Conservation (phyloP, 2,113 vertebrate genomes). For the Tylochromis polylepis region DNA sequence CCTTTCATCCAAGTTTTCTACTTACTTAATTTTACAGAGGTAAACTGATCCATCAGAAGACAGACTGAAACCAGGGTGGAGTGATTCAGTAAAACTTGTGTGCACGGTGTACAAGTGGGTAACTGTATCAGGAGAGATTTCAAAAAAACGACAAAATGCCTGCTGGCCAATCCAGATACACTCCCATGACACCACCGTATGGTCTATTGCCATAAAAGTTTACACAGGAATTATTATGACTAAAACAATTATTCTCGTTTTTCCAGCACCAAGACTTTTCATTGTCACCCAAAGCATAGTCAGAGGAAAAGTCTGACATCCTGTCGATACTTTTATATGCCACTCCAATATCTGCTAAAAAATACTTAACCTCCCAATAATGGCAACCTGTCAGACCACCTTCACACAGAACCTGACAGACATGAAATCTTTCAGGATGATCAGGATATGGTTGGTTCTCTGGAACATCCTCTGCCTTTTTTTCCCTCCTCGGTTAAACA, state of each 20-base stretch:
- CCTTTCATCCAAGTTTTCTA: neutral
- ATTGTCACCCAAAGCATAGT: neutral
- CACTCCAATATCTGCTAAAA: neutral
- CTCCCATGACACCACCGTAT: neutral
- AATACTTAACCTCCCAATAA: constrained; percentile 13
- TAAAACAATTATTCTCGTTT: fast-evolving
- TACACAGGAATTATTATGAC: neutral
- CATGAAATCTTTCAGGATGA: neutral
- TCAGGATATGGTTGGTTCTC: neutral
- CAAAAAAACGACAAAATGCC: constrained; percentile 23
- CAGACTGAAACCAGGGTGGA: neutral
- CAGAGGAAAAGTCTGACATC: fast-evolving
- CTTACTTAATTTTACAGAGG: neutral
- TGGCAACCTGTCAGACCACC: constrained; percentile 1
- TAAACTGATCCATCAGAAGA: neutral
- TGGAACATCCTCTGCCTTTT: fast-evolving
- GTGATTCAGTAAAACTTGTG: constrained; percentile 18
- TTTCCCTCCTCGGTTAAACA: neutral
- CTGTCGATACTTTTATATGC: constrained; percentile 6
- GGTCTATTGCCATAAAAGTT: fast-evolving
- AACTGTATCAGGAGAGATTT: neutral
- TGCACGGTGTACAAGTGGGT: neutral
- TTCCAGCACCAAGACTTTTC: constrained; percentile 11
- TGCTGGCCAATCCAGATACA: constrained; percentile 15
- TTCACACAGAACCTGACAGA: neutral